Base-by-base conservation (phyloP, 2,888 invertebrate genomes). In the Diplazon laetatorius region DNA sequence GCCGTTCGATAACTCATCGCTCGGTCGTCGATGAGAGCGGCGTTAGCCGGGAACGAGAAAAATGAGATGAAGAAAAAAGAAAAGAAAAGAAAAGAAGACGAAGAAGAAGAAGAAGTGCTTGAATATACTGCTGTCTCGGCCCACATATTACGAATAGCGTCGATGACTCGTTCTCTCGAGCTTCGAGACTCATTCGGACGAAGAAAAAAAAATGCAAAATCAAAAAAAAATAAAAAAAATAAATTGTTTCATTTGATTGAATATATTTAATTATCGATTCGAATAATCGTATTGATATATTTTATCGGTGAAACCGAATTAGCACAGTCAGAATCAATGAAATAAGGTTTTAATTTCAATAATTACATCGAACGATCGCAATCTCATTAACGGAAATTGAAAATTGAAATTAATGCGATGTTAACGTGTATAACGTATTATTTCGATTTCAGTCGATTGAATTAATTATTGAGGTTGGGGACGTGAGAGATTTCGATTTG, bases 1-100 rank as follows among this genome's bases (percentile, higher is more conserved):
- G 78, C 78, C 73, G 73, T 70, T 44, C 78, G 78, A 74, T 78
- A 78, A 78, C 73, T 78, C 73, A 74, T 78, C 50, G 63, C 73
- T 70, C 73, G 62, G 59, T 18, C 57, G 44, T 50, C 76, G 76
- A 59, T 59, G 76, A 70, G 70, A 57, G 35, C 48, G 16, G 22
- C 66, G 22, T 22, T 39, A 14, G 52, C 4, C 18, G n/a, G 12
- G 37, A 50, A 70, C 52, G 57, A 73, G 68, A 73, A 35, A 69
- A 76, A 65, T 50, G 65, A 73, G 68, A n/a, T n/a, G n/a, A n/a
- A 69, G n/a, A 57, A 69, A 78, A 74, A 65, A 22, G 60, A 69
- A 50, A 69, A 42, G 4, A 20, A 30, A 42, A 42, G 63, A 10
- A 10, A 44, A 8, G 5, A 25, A 12, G n/a, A 10, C 25, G 35